Conservation (phyloP, 92 coral and sea anemone species). For the Palythoa heliodiscus region DNA sequence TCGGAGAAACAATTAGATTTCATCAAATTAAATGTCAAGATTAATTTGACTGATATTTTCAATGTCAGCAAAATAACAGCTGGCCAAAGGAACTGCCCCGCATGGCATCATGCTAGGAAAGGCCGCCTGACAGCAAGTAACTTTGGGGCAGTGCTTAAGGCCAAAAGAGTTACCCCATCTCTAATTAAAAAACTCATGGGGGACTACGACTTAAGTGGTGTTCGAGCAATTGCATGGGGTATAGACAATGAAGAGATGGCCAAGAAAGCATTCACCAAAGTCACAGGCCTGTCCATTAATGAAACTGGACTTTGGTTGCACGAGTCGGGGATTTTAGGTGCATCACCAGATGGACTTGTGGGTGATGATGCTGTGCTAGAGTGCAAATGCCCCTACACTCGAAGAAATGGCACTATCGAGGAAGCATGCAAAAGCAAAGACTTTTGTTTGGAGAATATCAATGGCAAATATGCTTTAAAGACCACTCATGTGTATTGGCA, state of each 20-base stretch:
- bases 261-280: slow-evolving; percentile 26
- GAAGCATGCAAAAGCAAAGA: slow-evolving; percentile 35
- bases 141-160: slow-evolving; percentile 51
- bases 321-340: slow-evolving; percentile 22
- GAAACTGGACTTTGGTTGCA: slow-evolving; percentile 30
- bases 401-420: slow-evolving; percentile 19
- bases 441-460: slow-evolving; percentile 20
- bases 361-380: slow-evolving; percentile 25
- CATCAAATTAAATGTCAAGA: slow-evolving; percentile 25
- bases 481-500: slow-evolving; percentile 21
- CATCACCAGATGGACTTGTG: slow-evolving; percentile 36
- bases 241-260: slow-evolving; percentile 42
- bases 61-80: slow-evolving; percentile 41
- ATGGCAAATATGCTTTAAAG: slow-evolving; percentile 20
- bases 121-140: slow-evolving; percentile 53
- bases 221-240: slow-evolving; percentile 45
- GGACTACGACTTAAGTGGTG: slow-evolving; percentile 43
- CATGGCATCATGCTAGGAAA: slow-evolving; percentile 51
- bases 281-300: slow-evolving; percentile 27
- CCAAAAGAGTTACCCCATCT: slow-evolving; percentile 53
- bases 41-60: slow-evolving; percentile 29
- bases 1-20: slow-evolving; percentile 26
- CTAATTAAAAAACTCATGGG: slow-evolving; percentile 52
- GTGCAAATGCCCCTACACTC: slow-evolving; percentile 35
- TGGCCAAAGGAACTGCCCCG: slow-evolving; percentile 52